phyloP scores from a whole-genome alignment of 2,888 invertebrate species.

The Eremobia ochroleuca region DNA sequence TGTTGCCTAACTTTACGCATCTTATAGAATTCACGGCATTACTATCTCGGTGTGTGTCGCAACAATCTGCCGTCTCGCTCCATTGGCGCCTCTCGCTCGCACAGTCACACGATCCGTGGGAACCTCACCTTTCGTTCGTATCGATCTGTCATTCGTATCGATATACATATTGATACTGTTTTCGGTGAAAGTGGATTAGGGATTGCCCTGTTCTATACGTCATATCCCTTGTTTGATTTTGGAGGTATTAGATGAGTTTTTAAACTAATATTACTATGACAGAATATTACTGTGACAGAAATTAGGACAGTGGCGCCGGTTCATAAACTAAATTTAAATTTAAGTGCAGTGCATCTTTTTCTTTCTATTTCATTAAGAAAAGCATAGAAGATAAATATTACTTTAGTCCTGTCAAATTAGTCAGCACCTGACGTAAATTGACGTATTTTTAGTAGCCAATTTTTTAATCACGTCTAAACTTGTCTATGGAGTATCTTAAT shows the following conservation, averaged over 20 bases:
- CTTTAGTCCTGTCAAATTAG: no score
- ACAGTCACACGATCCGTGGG: constrained; percentile 81
- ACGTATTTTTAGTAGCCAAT: no score
- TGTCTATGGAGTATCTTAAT: no score
- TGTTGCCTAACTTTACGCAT: constrained; percentile 65
- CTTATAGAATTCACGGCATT: constrained; percentile 59
- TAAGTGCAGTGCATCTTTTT: no score
- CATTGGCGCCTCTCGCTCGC: constrained; percentile 65
- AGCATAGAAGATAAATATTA: no score
- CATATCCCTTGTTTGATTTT: not conserved
- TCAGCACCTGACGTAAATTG: no score
- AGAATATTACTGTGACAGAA: not conserved
- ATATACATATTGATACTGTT: constrained; percentile 62
- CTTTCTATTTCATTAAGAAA: no score
- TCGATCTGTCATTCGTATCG: constrained; percentile 70
- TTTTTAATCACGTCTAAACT: no score
- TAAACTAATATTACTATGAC: not conserved
- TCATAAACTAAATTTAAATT: no score
- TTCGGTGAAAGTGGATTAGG: constrained; percentile 61
- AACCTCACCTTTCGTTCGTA: constrained; percentile 78
- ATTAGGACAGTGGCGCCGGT: not conserved
- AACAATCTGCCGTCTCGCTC: constrained; percentile 58
- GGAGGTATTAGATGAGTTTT: no score
- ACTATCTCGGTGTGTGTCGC: constrained; percentile 63
- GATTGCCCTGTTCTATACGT: not conserved